Percentiles rank a stretch among this genome's conserved stretches.
These are phyloP conservation scores for Limnephilus auricula DNA, from an alignment of 2,888 invertebrate species.

Conservation along the genomic window DNA sequence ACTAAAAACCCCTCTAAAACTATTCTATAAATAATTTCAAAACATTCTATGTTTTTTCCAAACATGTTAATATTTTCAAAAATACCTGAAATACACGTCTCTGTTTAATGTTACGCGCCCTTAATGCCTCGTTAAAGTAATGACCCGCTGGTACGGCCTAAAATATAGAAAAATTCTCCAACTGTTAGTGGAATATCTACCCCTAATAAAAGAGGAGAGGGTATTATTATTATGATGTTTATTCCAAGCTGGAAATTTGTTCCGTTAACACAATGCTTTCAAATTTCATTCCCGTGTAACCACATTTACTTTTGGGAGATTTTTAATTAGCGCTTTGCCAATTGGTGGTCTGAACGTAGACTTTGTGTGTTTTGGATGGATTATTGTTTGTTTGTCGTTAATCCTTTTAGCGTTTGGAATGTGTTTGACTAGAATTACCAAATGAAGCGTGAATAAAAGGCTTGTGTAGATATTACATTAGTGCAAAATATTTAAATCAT, in stretches of 20 bases:
- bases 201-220: not conserved
- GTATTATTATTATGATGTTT: not conserved
- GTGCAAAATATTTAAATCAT: not conserved
- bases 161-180: not conserved
- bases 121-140: constrained; percentile 36
- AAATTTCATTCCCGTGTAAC: not conserved
- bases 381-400: not conserved
- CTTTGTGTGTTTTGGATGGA: not conserved
- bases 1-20: not conserved
- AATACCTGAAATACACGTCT: not conserved
- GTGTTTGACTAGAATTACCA: not conserved
- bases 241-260: constrained; percentile 30
- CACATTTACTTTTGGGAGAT: not conserved
- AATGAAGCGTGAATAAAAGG: not conserved
- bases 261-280: constrained; percentile 13
- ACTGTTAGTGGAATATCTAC: not conserved
- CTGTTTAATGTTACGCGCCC: not conserved
- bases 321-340: not conserved
- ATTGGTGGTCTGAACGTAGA: not conserved
- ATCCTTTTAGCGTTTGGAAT: not conserved
- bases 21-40: not conserved
- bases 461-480: not conserved
- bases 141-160: not conserved
- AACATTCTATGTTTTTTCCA: not conserved
- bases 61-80: not conserved